Evolutionary conservation across 2,888 invertebrate species (phyloP).

Genomic region (Tachina lurida): DNA sequence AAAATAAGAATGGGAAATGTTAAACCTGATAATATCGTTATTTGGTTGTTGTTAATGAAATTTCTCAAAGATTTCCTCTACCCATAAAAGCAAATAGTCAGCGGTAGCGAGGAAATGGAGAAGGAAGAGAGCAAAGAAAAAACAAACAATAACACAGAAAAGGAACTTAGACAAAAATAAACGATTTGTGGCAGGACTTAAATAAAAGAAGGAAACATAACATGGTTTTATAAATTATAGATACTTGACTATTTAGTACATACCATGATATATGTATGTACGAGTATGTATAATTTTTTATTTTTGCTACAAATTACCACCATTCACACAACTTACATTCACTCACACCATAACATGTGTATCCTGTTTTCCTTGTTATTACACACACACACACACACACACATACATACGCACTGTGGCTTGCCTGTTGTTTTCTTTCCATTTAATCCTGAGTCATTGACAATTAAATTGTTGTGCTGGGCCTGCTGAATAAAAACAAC

Average conservation of each 20-base stretch:
- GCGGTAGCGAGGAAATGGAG: neutral
- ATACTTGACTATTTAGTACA: neutral
- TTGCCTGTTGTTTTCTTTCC: conserved; percentile 13
- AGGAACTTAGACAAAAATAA: conserved; percentile 41
- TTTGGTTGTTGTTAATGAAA: conserved; percentile 66
- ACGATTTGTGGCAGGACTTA: conserved; percentile 55
- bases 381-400: neutral
- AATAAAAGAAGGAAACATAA: conserved; percentile 18
- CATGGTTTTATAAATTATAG: conserved; percentile 27
- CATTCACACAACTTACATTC: neutral
- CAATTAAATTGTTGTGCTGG: conserved; percentile 61
- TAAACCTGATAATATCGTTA: conserved; percentile 57
- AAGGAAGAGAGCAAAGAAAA: neutral
- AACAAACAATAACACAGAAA: neutral
- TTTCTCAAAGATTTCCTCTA: conserved; percentile 55
- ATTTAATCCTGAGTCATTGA: conserved; percentile 62
- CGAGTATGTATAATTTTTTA: neutral
- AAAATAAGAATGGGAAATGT: neutral
- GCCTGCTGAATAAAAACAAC: neutral
- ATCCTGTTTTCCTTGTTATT: neutral
- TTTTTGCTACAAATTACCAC: conserved; percentile 9
- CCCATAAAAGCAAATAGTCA: conserved; percentile 24
- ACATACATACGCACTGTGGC: neutral
- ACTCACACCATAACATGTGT: conserved; percentile 13
- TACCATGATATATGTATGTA: neutral